phyloP scores from a whole-genome alignment of 1,140 invertebrate species.

The Planococcus citri region DNA sequence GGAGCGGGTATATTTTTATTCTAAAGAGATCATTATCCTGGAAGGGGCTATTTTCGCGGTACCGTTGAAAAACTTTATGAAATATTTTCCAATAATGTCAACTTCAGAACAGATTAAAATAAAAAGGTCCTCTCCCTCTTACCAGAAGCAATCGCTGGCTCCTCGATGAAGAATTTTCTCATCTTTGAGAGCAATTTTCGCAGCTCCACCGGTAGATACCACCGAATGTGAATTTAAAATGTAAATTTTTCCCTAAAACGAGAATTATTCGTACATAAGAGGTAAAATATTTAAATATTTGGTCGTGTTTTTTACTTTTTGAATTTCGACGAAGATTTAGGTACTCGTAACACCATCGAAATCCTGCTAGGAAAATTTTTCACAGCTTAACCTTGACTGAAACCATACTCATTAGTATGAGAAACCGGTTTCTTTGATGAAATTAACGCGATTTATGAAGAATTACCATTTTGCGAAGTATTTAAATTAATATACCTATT shows the following conservation, averaged over 20 bases:
- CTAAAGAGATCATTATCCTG: background rate
- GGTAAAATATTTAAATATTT: background rate
- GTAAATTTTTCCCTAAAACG: background rate
- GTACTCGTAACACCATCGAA: no score
- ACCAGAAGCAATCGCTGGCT: no score
- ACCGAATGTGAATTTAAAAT: background rate
- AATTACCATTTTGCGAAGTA: background rate
- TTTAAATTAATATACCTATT: no score
- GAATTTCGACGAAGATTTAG: background rate
- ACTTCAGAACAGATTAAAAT: background rate
- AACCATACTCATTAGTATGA: background rate
- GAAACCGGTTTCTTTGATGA: background rate
- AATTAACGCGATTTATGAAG: slow-evolving; percentile 7
- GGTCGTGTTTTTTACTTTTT: background rate
- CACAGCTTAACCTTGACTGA: background rate
- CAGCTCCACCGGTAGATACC: no score
- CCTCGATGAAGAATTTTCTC: no score
- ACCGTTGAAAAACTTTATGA: background rate
- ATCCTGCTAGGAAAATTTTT: background rate
- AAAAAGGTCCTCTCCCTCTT: background rate
- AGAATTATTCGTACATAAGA: no score
- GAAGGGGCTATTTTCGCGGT: background rate
- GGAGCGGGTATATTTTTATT: background rate
- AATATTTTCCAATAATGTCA: background rate
- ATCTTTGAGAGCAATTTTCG: background rate